Evolutionary conservation across 2,888 invertebrate genomes (phyloP).

Genomic region (Saturnia japonica): DNA sequence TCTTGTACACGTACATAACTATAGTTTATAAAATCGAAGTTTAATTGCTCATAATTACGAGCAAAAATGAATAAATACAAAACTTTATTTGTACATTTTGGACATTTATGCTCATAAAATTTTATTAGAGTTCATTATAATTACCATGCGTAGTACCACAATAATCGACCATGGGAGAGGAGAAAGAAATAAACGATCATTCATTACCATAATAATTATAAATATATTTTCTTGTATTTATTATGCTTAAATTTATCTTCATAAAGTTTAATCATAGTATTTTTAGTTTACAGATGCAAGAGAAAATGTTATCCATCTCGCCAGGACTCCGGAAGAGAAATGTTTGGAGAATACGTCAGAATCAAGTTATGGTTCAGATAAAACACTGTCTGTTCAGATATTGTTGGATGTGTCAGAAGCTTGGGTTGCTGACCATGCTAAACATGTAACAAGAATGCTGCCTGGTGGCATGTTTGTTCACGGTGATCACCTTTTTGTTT

Average conservation of each 20-base stretch:
- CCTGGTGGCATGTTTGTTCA: constrained; percentile 94
- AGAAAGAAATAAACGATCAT: background rate
- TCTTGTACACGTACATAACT: background rate
- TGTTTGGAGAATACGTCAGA: constrained; percentile 56
- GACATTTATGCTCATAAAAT: background rate
- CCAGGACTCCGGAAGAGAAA: constrained; percentile 86
- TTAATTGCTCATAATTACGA: background rate
- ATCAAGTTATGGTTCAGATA: constrained; percentile 56
- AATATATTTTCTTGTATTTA: background rate
- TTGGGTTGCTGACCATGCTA: constrained; percentile 91
- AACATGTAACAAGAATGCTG: constrained; percentile 93
- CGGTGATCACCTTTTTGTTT: constrained; percentile 64
- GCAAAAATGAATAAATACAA: background rate
- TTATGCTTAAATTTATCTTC: background rate
- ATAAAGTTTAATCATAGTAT: background rate
- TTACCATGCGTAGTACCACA: background rate
- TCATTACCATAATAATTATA: background rate
- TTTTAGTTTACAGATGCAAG: constrained; percentile 84
- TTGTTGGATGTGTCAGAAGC: constrained; percentile 83
- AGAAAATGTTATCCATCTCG: constrained; percentile 90
- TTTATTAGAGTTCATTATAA: background rate
- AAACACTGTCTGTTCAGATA: constrained; percentile 66
- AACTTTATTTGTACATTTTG: background rate
- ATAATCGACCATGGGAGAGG: background rate
- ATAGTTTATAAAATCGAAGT: background rate